Conservation (phyloP, 2,113 vertebrate species). For the Phalacrocorax carbo region DNA sequence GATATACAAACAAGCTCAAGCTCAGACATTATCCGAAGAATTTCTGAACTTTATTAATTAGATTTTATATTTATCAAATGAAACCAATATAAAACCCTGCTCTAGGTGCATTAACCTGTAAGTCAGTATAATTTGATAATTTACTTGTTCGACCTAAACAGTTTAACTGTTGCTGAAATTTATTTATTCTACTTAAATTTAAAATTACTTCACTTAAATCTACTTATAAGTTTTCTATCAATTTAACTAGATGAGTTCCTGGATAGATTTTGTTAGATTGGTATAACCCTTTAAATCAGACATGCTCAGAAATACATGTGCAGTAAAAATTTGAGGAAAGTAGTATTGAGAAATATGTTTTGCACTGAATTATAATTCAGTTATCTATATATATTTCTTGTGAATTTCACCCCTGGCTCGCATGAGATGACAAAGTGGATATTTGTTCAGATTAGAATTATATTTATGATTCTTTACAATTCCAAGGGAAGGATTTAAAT, state of each 20-base stretch:
- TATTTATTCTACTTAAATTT: not conserved
- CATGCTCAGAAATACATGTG: not conserved
- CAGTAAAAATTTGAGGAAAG: not conserved
- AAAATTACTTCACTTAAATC: not conserved
- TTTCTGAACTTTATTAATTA: not conserved
- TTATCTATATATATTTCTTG: not conserved
- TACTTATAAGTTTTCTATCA: not conserved
- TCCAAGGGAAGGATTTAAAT: not conserved
- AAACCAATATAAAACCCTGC: not conserved
- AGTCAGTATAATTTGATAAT: not conserved
- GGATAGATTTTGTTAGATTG: not conserved
- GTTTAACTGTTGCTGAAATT: not conserved
- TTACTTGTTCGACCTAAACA: not conserved
- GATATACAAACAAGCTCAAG: not conserved
- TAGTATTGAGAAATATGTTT: not conserved
- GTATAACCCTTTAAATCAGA: not conserved
- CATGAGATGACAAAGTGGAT: not conserved
- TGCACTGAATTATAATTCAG: not conserved
- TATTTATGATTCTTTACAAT: not conserved
- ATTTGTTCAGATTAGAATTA: slow-evolving; percentile 21
- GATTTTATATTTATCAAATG: not conserved
- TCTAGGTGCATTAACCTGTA: fast-evolving
- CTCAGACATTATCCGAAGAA: not conserved
- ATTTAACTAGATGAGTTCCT: not conserved
- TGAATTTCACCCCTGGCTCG: not conserved